Evolutionary conservation across 2,113 vertebrate genomes (phyloP).

Genomic region (Oreochromis spilurus): DNA sequence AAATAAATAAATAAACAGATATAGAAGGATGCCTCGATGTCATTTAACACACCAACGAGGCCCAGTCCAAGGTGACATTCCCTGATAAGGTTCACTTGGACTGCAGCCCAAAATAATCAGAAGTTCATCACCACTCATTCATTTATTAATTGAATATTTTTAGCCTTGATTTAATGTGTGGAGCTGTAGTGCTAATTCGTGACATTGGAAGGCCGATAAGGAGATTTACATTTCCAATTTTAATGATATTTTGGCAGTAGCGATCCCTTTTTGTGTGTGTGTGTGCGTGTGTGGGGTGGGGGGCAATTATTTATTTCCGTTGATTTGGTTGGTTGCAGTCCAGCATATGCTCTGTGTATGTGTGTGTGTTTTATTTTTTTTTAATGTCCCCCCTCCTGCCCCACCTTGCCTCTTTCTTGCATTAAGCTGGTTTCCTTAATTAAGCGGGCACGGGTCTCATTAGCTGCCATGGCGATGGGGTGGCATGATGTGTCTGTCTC

Average conservation of each 20-base stretch:
- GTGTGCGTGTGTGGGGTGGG: not conserved
- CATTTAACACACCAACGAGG: conserved; percentile 73
- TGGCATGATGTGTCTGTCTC: conserved; percentile 66
- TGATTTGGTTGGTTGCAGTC: conserved; percentile 70
- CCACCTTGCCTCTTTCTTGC: conserved; percentile 47
- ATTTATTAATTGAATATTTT: conserved; percentile 82
- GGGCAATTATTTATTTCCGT: conserved; percentile 70
- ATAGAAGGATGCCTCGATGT: conserved; percentile 63
- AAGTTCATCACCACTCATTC: conserved; percentile 78
- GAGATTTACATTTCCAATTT: conserved; percentile 79
- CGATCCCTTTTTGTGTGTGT: conserved; percentile 47
- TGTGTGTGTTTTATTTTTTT: conserved; percentile 17
- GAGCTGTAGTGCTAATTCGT: conserved; percentile 67
- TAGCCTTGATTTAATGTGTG: conserved; percentile 69
- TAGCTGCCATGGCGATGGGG: conserved; percentile 68
- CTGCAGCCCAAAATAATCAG: conserved; percentile 75
- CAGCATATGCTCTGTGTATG: conserved; percentile 56
- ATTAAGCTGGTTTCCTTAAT: conserved; percentile 71
- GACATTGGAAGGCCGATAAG: conserved; percentile 72
- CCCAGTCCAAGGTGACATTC: conserved; percentile 75
- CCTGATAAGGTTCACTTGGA: conserved; percentile 78
- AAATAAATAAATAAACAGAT: conserved; percentile 66
- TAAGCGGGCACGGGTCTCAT: conserved; percentile 72
- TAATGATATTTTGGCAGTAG: conserved; percentile 75
- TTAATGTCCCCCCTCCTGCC: not conserved